Percentiles rank a stretch among this genome's conserved stretches.
Evolutionary conservation across 2,797 vertebrate genomes (phyloP).

Genomic region (Lycodopsis pacificus): DNA sequence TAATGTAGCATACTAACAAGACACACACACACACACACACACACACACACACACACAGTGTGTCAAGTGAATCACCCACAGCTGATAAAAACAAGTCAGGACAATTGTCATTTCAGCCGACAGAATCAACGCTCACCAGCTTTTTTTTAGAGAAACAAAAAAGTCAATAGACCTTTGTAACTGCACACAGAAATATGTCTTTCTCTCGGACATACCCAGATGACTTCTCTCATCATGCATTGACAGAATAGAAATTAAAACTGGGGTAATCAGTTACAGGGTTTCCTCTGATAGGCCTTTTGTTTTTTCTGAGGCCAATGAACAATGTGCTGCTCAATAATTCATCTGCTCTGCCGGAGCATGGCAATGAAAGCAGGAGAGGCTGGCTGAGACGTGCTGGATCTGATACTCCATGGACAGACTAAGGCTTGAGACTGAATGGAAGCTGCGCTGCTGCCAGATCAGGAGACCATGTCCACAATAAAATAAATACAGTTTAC

Average conservation of each 20-base stretch:
- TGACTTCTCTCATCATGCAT: not conserved
- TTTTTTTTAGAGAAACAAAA: too few species aligned
- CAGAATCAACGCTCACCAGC: not conserved
- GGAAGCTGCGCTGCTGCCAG: not conserved
- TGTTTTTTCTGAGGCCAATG: conserved; percentile 33
- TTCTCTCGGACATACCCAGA: not conserved
- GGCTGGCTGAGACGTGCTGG: not conserved
- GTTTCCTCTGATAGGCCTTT: conserved; percentile 8
- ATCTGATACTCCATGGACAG: not conserved
- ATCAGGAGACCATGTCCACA: not conserved
- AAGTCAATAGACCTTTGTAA: not conserved
- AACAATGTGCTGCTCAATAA: conserved; percentile 46
- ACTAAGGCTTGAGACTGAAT: not conserved
- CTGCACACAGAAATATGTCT: not conserved
- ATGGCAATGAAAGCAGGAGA: conserved; percentile 16
- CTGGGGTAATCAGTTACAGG: conserved; percentile 8
- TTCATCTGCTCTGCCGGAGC: conserved; percentile 37
- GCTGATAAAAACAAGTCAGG: not conserved
- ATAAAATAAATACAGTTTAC: not conserved
- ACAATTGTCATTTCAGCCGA: too few species aligned
- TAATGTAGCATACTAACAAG: conserved; percentile 30
- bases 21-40: not conserved
- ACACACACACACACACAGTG: not conserved
- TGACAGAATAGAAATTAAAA: conserved; percentile 30
- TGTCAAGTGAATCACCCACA: not conserved